phyloP scores from a whole-genome alignment of 2,888 invertebrate genomes.

The Margaritifera margaritifera region DNA sequence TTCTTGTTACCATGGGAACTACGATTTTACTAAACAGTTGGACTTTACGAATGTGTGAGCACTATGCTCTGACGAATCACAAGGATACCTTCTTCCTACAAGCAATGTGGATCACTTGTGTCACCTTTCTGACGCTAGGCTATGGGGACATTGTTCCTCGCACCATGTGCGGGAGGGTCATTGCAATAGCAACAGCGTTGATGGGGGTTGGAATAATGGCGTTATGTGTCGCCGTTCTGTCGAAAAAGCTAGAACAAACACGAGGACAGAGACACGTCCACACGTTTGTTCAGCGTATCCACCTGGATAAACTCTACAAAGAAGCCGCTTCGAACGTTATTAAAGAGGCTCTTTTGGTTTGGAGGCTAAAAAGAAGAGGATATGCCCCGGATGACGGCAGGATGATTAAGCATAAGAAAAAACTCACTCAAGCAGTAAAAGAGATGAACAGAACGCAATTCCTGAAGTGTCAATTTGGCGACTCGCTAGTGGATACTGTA shows the following conservation, averaged over 20 bases:
- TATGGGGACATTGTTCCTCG: conserved; percentile 63
- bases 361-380: conserved; percentile 46
- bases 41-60: conserved; percentile 58
- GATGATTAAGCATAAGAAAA: conserved; percentile 47
- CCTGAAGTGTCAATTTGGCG: conserved; percentile 46
- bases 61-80: conserved; percentile 48
- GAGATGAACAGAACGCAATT: conserved; percentile 54
- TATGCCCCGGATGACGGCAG: conserved; percentile 30
- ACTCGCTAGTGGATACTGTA: conserved; percentile 52
- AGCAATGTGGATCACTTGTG: conserved; percentile 62
- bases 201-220: conserved; percentile 66
- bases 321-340: conserved; percentile 55
- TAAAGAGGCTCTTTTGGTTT: conserved; percentile 50
- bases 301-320: conserved; percentile 50
- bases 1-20: conserved; percentile 53
- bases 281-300: conserved; percentile 57
- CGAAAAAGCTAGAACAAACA: conserved; percentile 61
- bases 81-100: conserved; percentile 49
- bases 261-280: conserved; percentile 60
- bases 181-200: conserved; percentile 56
- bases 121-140: conserved; percentile 62
- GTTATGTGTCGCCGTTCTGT: conserved; percentile 59
- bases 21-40: conserved; percentile 58
- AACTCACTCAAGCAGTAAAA: conserved; percentile 49
- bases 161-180: conserved; percentile 58